Base-by-base conservation (phyloP, 2,888 invertebrate genomes). In the Marronus borbonicus region DNA sequence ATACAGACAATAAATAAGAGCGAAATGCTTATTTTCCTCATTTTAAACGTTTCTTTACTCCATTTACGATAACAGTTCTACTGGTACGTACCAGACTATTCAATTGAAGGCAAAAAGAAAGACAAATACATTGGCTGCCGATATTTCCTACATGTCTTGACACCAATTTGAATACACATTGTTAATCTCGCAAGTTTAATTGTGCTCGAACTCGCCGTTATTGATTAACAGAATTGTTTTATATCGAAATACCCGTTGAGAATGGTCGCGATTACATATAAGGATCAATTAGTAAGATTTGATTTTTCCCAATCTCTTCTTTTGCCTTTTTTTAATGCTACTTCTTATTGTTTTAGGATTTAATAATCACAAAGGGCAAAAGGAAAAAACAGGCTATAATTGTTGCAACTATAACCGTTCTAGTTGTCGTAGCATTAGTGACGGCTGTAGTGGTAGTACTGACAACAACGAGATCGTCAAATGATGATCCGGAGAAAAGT, bases 401-500 rank as follows among this genome's bases (percentile, higher is more conserved):
- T 81, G 86, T 92, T 62, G 89, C 91, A 79, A 90, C 92, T 31
- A 90, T 91, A 14, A 87, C 92, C 65, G 90, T 89, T 12, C 89
- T 92, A 69, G 88, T 91, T 28, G 89, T 91, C 0, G 87, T 93
- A 60, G 93, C 90, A 7, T 89, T 93, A 5, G 89, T 94, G n/a
- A 89, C 93, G 49, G 90, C 92, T 0, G 89, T 93, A 7, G 84
- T 87, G 62, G 84, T 87, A 39, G 77, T 88, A 17, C 77, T 88
- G 20, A 79, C 76, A 17, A 65, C 76, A 3, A 68, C 31, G 76
- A 12, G 44, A 12, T 12, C 44, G 44, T 44, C 44, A 44, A 72
- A 78, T 14, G 58, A 81, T 8, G 82, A 81, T 31, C 78, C 81
- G 50, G 81, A 81, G 76, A 83, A 84, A 60, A 79, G 5, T 5